Evolutionary conservation across 1,140 invertebrate species (phyloP), one percentile per base, ranked within the genome.

Genomic region (Steinernema khuongi): DNA sequence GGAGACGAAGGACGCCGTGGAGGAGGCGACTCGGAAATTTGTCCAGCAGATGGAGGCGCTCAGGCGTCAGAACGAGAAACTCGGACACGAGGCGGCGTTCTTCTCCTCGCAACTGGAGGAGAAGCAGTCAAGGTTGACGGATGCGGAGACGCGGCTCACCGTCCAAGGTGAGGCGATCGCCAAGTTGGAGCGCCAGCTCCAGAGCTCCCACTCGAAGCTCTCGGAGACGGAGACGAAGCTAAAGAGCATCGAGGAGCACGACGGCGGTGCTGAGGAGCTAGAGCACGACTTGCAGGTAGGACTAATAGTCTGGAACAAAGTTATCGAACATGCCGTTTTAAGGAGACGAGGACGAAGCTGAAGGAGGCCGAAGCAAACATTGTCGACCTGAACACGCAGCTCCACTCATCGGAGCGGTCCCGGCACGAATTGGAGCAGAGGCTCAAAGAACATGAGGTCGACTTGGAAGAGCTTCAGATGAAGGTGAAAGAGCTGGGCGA

Each of bases 121-220:
- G 50, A 60, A 60, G 50, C 50, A 60, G 50, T 14, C 50, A 4
- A 60, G 50, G 50, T 60, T 60, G 50, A 60, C 50, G 4, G 50
- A 60, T 22, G 50, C 50, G 14, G 50, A 60, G 26, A 60, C 50
- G 11, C 11, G 50, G 7, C 50, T 60, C 22, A 60, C 50, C 4
- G 50, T 60, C 22, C 50, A 60, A 26, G 50, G 50, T n/a, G 50
- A 60, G 19, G 50, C 50, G 2, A 26, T 60, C 50, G 50, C 50
- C 4, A 60, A 60, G 50, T 22, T 60, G 14, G 50, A 60, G 26
- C 4, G 14, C 19, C 14, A 14, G 11, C 22, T 60, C 4, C 50
- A 60, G 50, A 7, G 26, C 4, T 11, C 50, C 14, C 50, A 60
- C 11, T 17, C 11, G 19, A 60, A 60, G 50, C 19, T 60, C 14